Conservation (phyloP, 2,113 vertebrate species). For the Vicugna pacos region DNA sequence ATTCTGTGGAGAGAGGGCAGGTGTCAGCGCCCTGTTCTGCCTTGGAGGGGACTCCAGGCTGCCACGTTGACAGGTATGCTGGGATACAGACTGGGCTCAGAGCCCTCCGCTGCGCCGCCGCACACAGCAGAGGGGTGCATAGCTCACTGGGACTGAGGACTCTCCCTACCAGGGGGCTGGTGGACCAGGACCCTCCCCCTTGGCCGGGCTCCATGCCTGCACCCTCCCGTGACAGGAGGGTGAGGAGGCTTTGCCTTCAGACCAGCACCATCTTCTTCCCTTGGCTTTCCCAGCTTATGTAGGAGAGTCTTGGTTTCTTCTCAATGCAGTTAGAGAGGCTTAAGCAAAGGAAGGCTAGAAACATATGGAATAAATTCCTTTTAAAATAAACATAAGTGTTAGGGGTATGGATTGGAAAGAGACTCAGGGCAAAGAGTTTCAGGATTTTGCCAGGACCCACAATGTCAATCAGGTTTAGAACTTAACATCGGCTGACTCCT, state of each 20-base stretch:
- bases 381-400: neutral
- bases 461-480: neutral
- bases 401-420: neutral
- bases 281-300: neutral
- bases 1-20: neutral
- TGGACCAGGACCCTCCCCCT: neutral
- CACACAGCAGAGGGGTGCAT: rapidly evolving
- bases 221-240: rapidly evolving
- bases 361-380: neutral
- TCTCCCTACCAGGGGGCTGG: neutral
- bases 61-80: neutral
- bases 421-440: neutral
- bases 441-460: neutral
- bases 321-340: neutral
- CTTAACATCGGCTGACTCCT: neutral
- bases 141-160: neutral
- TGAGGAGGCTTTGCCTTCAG: neutral
- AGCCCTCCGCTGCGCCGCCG: neutral
- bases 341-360: neutral
- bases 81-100: neutral
- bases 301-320: neutral
- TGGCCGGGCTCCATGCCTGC: neutral
- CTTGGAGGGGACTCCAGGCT: neutral
- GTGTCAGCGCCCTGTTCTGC: neutral
- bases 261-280: neutral